Evolutionary conservation across 1,140 invertebrate genomes (phyloP).

Genomic region (Globodera rostochiensis): DNA sequence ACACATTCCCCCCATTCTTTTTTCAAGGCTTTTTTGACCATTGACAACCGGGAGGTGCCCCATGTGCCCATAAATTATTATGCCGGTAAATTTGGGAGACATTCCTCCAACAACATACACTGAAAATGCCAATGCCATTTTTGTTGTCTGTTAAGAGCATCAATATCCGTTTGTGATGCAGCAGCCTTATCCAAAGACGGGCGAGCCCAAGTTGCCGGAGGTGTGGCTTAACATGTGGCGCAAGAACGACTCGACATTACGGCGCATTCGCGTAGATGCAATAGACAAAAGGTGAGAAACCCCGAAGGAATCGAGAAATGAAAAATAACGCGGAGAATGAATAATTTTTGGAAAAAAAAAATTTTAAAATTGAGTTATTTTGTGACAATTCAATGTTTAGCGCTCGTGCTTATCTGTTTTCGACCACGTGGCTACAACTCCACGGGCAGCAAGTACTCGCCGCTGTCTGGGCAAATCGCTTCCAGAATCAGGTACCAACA

Average conservation of each 20-base stretch:
- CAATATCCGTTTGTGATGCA: conserved; percentile 43
- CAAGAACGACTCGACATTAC: conserved; percentile 39
- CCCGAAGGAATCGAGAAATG: too few relatives aligned
- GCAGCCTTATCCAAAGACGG: conserved; percentile 61
- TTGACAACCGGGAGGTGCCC: conserved; percentile 43
- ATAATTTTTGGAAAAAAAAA: too few relatives aligned
- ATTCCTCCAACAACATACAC: too few relatives aligned
- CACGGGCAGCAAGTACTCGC: conserved; percentile 50
- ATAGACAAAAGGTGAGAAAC: conserved; percentile 29
- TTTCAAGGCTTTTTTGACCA: conserved; percentile 55
- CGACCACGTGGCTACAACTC: conserved; percentile 49
- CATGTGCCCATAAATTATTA: conserved; percentile 44
- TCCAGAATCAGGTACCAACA: conserved; percentile 37
- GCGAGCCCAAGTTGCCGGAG: conserved; percentile 46
- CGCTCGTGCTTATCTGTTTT: conserved; percentile 50
- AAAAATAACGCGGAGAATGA: too few relatives aligned
- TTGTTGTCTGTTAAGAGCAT: conserved; percentile 25
- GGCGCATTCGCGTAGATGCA: conserved; percentile 21
- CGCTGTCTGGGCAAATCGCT: conserved; percentile 61
- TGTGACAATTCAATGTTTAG: conserved; percentile 29
- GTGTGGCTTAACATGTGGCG: conserved; percentile 41
- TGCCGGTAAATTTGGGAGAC: conserved; percentile 27
- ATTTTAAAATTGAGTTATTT: conserved; percentile 22
- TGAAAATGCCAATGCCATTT: not conserved
- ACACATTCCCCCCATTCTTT: not conserved